Conservation (phyloP, 92 coral and sea anemone species). For the Diadumene lineata region DNA sequence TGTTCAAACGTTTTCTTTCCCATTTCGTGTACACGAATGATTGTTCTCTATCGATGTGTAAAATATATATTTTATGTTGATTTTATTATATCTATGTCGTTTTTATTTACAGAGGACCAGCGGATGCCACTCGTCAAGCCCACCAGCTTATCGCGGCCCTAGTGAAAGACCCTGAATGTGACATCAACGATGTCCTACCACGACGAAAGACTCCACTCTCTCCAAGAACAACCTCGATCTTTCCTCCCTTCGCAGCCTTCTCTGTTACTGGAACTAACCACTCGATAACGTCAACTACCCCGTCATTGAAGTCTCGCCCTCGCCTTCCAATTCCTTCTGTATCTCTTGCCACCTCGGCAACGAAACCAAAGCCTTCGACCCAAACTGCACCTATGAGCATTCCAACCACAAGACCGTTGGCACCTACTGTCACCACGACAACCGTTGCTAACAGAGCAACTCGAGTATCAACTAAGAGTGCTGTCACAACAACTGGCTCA, state of each 20-base stretch:
- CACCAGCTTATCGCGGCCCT: conserved; percentile 95
- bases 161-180: conserved; percentile 97
- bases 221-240: conserved; percentile 48
- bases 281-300: conserved; percentile 41
- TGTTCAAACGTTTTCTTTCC: too few species aligned
- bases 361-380: conserved; percentile 20
- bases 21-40: too few species aligned
- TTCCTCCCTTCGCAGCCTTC: conserved; percentile 48
- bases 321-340: conserved; percentile 7
- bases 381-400: conserved; percentile 15
- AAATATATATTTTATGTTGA: background rate
- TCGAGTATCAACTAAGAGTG: background rate
- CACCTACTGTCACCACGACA: background rate
- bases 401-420: conserved; percentile 4
- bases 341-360: conserved; percentile 6
- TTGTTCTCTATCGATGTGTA: too few species aligned
- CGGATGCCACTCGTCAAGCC: conserved; percentile 98
- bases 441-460: background rate
- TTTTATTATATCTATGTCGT: background rate
- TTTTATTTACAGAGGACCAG: conserved; percentile 76
- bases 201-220: conserved; percentile 79
- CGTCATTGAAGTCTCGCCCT: conserved; percentile 51
- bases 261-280: conserved; percentile 56
- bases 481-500: conserved; percentile 40
- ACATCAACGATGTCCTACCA: conserved; percentile 94